Evolutionary conservation across 2,888 invertebrate species (phyloP), one percentile per base, ranked within the genome.

Genomic region (Cepaea hortensis): DNA sequence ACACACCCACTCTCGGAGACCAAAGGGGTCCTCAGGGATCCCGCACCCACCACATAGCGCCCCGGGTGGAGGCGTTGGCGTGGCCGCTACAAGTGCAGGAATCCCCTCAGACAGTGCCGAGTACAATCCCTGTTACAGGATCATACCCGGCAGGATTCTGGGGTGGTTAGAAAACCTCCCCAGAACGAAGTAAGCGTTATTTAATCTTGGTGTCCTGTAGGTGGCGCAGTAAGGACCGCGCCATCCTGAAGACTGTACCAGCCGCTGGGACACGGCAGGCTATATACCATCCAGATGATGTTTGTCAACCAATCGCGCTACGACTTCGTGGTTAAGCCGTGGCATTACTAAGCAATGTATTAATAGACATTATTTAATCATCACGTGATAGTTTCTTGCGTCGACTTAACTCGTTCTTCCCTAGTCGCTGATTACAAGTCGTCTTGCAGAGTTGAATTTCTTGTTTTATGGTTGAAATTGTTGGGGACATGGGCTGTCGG

Each of bases 151-250:
- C n/a, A 20, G 35, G 20, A n/a, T 79, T 79, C 48, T 18, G 79
- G 61, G 79, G 15, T 11, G 15, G 20, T 79, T 23, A 50, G 48
- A 79, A 79, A 79, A 48, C 18, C 79, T 4, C 79, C 79, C 79
- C 23, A 79, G 48, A n/a, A 79, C 79, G 79, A 79, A 79, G 79
- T 79, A 79, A 79, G 79, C 79, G 61, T 79, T 79, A 79, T 79
- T 75, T 35, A 4, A 35, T n/a, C 13, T 23, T 13, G 46, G 13
- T 35, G 46, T 46, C 73, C 13, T n/a, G n/a, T 13, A 35, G 73
- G 23, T 23, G 23, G 73, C 73, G 23, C 73, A 75, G 73, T 23
- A 75, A 3, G 15, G 73, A 13, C 23, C 35, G 23, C 7, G 73
- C 73, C 73, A 75, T 75, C 23, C 35, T 75, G n/a, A 15, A 68